A percentile compares a stretch with the other conserved stretches of the same genome.
These are phyloP conservation scores for Sebastes cheni DNA, from an alignment of 2,797 vertebrate genomes.

Conservation along the genomic window DNA sequence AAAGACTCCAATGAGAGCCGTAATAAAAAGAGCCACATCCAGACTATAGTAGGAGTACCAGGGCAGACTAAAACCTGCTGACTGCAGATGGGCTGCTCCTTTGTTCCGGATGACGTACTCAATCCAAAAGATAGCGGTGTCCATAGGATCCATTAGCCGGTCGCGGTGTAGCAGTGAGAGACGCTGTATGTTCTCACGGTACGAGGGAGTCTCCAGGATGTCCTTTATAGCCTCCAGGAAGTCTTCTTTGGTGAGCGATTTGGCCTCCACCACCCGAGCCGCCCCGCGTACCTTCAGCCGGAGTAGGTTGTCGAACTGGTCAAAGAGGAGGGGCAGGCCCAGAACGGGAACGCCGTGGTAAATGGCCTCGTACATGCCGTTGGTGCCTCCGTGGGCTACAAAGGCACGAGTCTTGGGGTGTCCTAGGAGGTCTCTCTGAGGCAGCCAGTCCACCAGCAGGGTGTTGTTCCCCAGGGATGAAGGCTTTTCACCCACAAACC, in stretches of 20 bases:
- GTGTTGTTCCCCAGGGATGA: slow-evolving; percentile 76
- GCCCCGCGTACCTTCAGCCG: slow-evolving; percentile 65
- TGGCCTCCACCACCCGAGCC: slow-evolving; percentile 62
- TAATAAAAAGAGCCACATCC: slow-evolving; percentile 62
- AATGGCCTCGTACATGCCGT: slow-evolving; percentile 79
- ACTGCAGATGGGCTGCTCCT: slow-evolving; percentile 65
- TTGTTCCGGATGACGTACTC: slow-evolving; percentile 77
- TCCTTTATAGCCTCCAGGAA: slow-evolving; percentile 70
- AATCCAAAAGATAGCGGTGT: slow-evolving; percentile 76
- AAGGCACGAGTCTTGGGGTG: slow-evolving; percentile 79
- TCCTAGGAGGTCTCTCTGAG: slow-evolving; percentile 78
- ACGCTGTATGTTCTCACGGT: slow-evolving; percentile 59
- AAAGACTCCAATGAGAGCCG: slow-evolving; percentile 1
- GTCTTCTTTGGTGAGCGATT: slow-evolving; percentile 50
- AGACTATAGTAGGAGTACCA: slow-evolving; percentile 76
- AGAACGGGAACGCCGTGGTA: slow-evolving; percentile 76
- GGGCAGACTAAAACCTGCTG: slow-evolving; percentile 55
- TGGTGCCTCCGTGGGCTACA: slow-evolving; percentile 80
- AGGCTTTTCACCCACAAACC: slow-evolving; percentile 62
- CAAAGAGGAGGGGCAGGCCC: slow-evolving; percentile 76
- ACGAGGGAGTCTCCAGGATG: slow-evolving; percentile 68
- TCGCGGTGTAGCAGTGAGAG: slow-evolving; percentile 71
- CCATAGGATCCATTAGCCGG: slow-evolving; percentile 56
- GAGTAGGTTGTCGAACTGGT: slow-evolving; percentile 78
- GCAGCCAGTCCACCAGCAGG: slow-evolving; percentile 74